Evolutionary conservation across 2,113 vertebrate species (phyloP).

Genomic region (Coreoperca whiteheadi): DNA sequence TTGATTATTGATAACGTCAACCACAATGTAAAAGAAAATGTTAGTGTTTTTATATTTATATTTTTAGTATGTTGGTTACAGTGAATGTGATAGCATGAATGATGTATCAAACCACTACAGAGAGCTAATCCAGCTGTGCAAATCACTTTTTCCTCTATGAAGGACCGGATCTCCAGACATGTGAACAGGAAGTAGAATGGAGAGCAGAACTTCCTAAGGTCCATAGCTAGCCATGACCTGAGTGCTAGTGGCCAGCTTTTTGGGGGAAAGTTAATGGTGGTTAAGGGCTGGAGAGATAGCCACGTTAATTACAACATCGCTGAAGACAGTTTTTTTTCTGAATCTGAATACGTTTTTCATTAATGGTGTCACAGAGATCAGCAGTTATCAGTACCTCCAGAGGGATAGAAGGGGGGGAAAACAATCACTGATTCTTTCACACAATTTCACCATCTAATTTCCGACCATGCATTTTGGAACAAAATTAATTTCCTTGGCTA

Average conservation of each 20-base stretch:
- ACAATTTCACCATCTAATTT: conserved; percentile 86
- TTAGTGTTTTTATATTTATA: not conserved
- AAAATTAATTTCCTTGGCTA: conserved; percentile 87
- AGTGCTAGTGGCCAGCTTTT: conserved; percentile 45
- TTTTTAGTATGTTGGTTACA: not conserved
- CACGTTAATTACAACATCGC: conserved; percentile 82
- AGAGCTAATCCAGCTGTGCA: conserved; percentile 32
- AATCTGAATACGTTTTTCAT: conserved; percentile 84
- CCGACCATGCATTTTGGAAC: conserved; percentile 84
- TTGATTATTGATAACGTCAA: not conserved
- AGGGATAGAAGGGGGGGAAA: conserved; percentile 69
- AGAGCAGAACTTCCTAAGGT: conserved; percentile 64
- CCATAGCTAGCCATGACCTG: conserved; percentile 41
- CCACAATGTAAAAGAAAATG: not conserved
- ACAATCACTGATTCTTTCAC: conserved; percentile 84
- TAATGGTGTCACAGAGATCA: conserved; percentile 84
- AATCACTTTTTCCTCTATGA: conserved; percentile 18
- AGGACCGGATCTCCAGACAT: conserved; percentile 25
- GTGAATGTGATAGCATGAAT: conserved; percentile 32
- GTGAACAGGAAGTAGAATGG: conserved; percentile 57
- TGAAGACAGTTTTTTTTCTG: conserved; percentile 53
- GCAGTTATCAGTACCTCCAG: conserved; percentile 83
- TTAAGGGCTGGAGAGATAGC: conserved; percentile 75
- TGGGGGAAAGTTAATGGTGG: conserved; percentile 61
- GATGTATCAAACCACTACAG: conserved; percentile 8